Evolutionary conservation across 2,888 invertebrate species (phyloP), one percentile per base, ranked within the genome.

Genomic region (Acrocyrtus sp.): DNA sequence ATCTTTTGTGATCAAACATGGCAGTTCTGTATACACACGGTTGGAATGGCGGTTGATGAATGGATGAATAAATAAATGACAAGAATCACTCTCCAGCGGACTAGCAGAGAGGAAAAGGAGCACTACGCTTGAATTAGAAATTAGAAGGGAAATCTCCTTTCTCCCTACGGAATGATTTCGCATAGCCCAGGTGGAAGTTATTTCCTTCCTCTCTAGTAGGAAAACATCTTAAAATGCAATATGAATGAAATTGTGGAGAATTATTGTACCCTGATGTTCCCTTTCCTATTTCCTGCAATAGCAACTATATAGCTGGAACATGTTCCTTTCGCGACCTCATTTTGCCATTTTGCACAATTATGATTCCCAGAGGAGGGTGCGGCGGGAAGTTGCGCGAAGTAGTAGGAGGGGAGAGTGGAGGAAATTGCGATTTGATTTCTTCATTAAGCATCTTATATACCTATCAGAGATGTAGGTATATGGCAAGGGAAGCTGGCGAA

Each of bases 401-500:
- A 12, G 41, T 41, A 45, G n/a, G 6, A 21, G 57, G 26, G 29
- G 6, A 15, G 47, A 61, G 43, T 60, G 54, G 43, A 53, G 60
- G 68, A 68, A 68, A 68, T 54, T 68, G 54, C 61, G 39, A 54
- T 68, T 68, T 68, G 53, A 68, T 68, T 61, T 68, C 61, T 68
- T 53, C 61, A 68, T 68, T 60, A 61, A 21, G 54, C 45, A 21
- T 4, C 2, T 48, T 15, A 15, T 43, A n/a, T n/a, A n/a, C n/a
- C n/a, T n/a, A n/a, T n/a, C n/a, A n/a, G n/a, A n/a, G n/a, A n/a
- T n/a, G n/a, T n/a, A n/a, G n/a, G n/a, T n/a, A n/a, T n/a, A n/a
- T n/a, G n/a, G n/a, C n/a, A n/a, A n/a, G n/a, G n/a, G n/a, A n/a
- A n/a, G n/a, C n/a, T n/a, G n/a, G n/a, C n/a, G n/a, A n/a, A n/a